Evolutionary conservation across 2,797 vertebrate species (phyloP), one percentile per base, ranked within the genome.

Genomic region (Triplophysa yarkandensis): DNA sequence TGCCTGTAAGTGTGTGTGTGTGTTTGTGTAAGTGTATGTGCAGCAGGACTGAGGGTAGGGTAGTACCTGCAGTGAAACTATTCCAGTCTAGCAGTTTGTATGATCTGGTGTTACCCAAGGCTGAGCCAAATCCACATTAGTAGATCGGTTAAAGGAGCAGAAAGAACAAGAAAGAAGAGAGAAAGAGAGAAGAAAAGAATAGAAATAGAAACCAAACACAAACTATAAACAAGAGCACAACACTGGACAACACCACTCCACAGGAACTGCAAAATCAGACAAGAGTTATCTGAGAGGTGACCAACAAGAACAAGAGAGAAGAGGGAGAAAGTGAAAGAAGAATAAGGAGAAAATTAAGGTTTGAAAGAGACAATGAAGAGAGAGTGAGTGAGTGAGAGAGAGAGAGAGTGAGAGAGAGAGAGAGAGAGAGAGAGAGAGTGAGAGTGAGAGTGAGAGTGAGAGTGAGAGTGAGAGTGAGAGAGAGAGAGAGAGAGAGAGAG

Each of bases 21-120:
- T 94, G 94, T 71, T 52, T 76, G 46, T 36, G 32, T 64, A 16
- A 21, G 43, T 67, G 16, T 66, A 55, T 57, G 44, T 43, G 89
- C 88, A 75, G 81, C 81, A 82, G 81, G 81, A 82, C 78, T 80
- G 89, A 88, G 92, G 46, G 81, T 80, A 80, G 55, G 72, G 76
- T 72, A 97, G 96, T 99, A 99, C 98, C 98, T 99, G 98, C 95
- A 91, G 95, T 95, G 96, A 96, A 95, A 99, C 96, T 99, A 99
- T 98, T 99, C 98, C 98, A 99, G 96, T 99, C 98, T 98, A 99
- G 98, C 93, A 99, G 98, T 98, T 99, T 99, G 97, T 98, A 97
- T 94, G 97, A 96, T 97, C 96, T 97, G 88, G 95, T 96, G 95
- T 98, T 99, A 98, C 96, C 96, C 98, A 98, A 96, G 93, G 96